Conservation (phyloP, 1,140 invertebrate species). For the Eubasilissa regina region DNA sequence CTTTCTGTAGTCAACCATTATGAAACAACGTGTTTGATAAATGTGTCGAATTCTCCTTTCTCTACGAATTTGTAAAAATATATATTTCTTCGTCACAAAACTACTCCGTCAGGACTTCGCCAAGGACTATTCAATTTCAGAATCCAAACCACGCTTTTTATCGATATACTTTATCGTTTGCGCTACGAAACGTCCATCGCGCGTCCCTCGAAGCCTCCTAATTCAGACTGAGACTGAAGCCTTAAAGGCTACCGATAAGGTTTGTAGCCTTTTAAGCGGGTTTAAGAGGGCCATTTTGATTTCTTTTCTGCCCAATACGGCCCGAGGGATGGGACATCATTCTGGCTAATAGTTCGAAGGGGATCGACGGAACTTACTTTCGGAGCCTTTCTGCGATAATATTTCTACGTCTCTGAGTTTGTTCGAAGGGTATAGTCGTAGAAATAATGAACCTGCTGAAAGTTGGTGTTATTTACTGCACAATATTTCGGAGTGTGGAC, state of each 20-base stretch:
- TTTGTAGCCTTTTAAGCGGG: background rate
- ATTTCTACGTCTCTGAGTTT: background rate
- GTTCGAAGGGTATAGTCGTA: background rate
- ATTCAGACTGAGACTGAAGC: background rate
- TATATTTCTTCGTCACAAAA: background rate
- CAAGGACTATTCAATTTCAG: background rate
- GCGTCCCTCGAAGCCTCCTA: background rate
- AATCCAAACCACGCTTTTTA: no score
- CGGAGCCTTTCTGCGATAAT: background rate
- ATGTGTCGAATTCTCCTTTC: background rate
- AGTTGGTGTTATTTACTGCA: background rate
- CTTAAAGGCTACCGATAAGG: background rate
- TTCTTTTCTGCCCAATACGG: background rate
- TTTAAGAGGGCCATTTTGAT: conserved; percentile 10
- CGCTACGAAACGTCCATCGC: background rate
- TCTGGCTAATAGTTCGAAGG: background rate
- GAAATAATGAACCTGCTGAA: background rate
- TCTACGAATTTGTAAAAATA: background rate
- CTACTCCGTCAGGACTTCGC: background rate
- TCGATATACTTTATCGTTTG: background rate
- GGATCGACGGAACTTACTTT: background rate
- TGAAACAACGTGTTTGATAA: background rate
- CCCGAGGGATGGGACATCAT: background rate
- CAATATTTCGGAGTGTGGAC: background rate
- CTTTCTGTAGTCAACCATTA: background rate